phyloP scores from a whole-genome alignment of 1,140 invertebrate genomes.

The Antheraea mylitta region DNA sequence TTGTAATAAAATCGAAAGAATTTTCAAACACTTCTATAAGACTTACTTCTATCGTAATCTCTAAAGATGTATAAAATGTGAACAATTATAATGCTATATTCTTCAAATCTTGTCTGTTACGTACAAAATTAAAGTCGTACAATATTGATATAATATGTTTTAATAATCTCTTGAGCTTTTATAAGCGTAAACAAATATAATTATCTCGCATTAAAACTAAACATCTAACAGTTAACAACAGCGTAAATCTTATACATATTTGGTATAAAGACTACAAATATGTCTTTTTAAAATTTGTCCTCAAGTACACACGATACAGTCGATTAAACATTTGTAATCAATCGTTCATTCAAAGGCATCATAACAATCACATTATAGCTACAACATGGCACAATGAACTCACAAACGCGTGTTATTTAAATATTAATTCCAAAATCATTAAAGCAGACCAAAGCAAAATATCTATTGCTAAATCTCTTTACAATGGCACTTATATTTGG shows the following conservation, averaged over 20 bases:
- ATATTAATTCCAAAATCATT: slow-evolving; percentile 32
- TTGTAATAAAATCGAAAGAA: too few species aligned
- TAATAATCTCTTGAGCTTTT: slow-evolving; percentile 46
- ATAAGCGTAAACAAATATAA: slow-evolving; percentile 47
- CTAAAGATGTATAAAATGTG: background rate
- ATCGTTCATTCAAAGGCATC: background rate
- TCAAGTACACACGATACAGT: background rate
- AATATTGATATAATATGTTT: slow-evolving; percentile 48
- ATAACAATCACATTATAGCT: slow-evolving; percentile 23
- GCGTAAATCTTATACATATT: slow-evolving; percentile 57
- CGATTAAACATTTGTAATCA: background rate
- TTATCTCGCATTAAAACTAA: slow-evolving; percentile 37
- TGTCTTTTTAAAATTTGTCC: slow-evolving; percentile 66
- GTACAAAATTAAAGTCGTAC: slow-evolving; percentile 59
- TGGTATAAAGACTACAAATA: slow-evolving; percentile 60
- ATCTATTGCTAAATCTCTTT: slow-evolving; percentile 32
- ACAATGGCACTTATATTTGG: slow-evolving; percentile 63
- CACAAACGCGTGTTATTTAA: slow-evolving; percentile 39
- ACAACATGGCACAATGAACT: slow-evolving; percentile 58
- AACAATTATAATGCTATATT: slow-evolving; percentile 46
- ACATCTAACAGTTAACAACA: slow-evolving; percentile 61
- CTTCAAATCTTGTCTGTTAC: slow-evolving; percentile 56
- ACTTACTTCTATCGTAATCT: too few species aligned
- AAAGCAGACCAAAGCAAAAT: slow-evolving; percentile 60
- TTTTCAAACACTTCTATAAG: too few species aligned